Evolutionary conservation across 2,888 invertebrate species (phyloP).

Genomic region (Seladonia tumulorum): DNA sequence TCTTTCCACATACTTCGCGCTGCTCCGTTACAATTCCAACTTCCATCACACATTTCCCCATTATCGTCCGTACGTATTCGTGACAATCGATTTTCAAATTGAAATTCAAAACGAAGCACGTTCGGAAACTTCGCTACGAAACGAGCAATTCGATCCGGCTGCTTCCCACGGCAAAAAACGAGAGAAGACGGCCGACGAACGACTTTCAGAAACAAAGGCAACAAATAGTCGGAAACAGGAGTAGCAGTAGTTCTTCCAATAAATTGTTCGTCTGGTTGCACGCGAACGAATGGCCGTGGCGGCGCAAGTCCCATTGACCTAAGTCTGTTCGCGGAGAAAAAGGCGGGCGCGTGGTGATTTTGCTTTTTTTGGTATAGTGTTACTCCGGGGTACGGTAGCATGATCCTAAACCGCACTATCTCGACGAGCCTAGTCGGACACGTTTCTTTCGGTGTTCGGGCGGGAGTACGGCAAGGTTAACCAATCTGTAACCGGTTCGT

Average conservation of each 20-base stretch:
- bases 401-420: constrained; percentile 43
- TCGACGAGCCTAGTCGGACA: constrained; percentile 51
- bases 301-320: constrained; percentile 16
- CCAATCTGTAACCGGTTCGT: constrained; percentile 60
- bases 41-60: too few species aligned
- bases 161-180: background rate
- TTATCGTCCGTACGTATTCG: too few species aligned
- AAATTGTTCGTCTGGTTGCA: background rate
- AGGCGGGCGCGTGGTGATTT: background rate
- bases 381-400: constrained; percentile 24
- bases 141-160: background rate
- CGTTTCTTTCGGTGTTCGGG: constrained; percentile 35
- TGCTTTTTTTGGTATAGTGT: constrained; percentile 22
- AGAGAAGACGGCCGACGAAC: background rate
- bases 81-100: too few species aligned
- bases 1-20: too few species aligned
- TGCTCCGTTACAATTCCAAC: too few species aligned
- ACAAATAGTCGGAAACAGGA: constrained; percentile 5
- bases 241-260: background rate
- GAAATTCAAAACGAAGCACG: too few species aligned
- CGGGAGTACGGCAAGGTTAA: constrained; percentile 56
- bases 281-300: background rate
- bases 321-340: background rate
- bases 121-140: too few species aligned
- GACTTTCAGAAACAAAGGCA: constrained; percentile 4